These are phyloP conservation scores for Latrodectus geometricus DNA, from an alignment of 1,140 invertebrate genomes.

Conservation along the genomic window DNA sequence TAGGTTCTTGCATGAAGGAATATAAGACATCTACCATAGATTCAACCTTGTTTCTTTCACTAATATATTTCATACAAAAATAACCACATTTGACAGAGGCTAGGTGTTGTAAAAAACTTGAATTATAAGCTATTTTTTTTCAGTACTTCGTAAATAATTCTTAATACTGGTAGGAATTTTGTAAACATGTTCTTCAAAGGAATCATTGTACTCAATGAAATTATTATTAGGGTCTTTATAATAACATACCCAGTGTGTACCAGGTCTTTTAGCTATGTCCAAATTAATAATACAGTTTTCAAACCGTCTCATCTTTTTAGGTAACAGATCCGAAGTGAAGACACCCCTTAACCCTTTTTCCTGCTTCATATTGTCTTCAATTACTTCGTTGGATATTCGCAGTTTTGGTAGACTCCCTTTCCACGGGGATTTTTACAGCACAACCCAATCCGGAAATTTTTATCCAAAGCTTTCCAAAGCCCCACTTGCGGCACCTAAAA, in stretches of 20 bases:
- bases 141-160: neutral
- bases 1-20: neutral
- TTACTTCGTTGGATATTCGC: constrained; percentile 37
- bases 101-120: neutral
- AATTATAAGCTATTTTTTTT: neutral
- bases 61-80: constrained; percentile 28
- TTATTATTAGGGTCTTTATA: constrained; percentile 25
- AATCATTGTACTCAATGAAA: constrained; percentile 16
- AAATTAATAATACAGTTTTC: constrained; percentile 31
- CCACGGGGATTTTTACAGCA: neutral
- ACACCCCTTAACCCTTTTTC: constrained; percentile 28
- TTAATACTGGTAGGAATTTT: neutral
- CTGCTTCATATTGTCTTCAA: constrained; percentile 24
- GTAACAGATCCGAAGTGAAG: constrained; percentile 26
- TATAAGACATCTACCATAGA: neutral
- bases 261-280: too few relatives aligned
- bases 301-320: constrained; percentile 15
- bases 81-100: constrained; percentile 13
- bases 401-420: constrained; percentile 26
- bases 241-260: constrained; percentile 43
- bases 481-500: neutral
- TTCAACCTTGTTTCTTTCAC: constrained; percentile 6
- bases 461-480: constrained; percentile 23
- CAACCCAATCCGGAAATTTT: constrained; percentile 8
- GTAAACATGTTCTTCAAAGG: neutral